Conservation (phyloP, 2,797 vertebrate genomes). For the Eptatretus atami region DNA sequence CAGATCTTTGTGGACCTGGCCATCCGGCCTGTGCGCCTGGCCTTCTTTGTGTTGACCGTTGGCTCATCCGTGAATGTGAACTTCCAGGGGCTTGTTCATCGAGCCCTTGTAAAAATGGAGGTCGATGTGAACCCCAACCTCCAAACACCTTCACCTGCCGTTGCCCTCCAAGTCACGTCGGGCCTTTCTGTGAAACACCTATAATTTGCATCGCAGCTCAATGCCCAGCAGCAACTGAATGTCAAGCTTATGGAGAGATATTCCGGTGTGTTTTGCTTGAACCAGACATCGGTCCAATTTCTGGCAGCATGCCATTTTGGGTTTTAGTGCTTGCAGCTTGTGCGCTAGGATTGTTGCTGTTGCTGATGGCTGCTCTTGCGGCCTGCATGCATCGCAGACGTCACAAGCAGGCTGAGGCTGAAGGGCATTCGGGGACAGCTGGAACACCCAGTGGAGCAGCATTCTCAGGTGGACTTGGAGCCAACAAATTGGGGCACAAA, state of each 20-base stretch:
- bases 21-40: slow-evolving; percentile 39
- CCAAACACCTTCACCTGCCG: slow-evolving; percentile 34
- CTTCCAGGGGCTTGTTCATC: slow-evolving; percentile 49
- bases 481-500: slow-evolving; percentile 22
- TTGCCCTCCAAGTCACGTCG: slow-evolving; percentile 44
- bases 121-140: slow-evolving; percentile 40
- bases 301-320: slow-evolving; percentile 45
- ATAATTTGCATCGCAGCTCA: slow-evolving; percentile 47
- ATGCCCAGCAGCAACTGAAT: slow-evolving; percentile 33
- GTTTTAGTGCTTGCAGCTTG: slow-evolving; percentile 13
- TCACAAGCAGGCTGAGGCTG: slow-evolving; percentile 21
- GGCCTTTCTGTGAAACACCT: slow-evolving; percentile 33
- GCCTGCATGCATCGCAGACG: slow-evolving; percentile 64
- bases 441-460: too few relatives aligned
- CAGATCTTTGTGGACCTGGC: slow-evolving; percentile 50
- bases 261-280: not conserved
- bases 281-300: not conserved
- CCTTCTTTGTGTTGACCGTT: slow-evolving; percentile 67
- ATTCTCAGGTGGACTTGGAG: not conserved
- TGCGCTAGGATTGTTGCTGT: not conserved
- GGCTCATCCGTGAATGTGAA: slow-evolving; percentile 60
- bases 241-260: slow-evolving; percentile 17
- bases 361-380: slow-evolving; percentile 24
- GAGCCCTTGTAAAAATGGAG: slow-evolving; percentile 48
- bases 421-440: not conserved